A percentile compares a stretch with the other conserved stretches of the same genome.
These are phyloP conservation scores for Athene noctua DNA, from an alignment of 2,113 vertebrate genomes.

Conservation along the genomic window DNA sequence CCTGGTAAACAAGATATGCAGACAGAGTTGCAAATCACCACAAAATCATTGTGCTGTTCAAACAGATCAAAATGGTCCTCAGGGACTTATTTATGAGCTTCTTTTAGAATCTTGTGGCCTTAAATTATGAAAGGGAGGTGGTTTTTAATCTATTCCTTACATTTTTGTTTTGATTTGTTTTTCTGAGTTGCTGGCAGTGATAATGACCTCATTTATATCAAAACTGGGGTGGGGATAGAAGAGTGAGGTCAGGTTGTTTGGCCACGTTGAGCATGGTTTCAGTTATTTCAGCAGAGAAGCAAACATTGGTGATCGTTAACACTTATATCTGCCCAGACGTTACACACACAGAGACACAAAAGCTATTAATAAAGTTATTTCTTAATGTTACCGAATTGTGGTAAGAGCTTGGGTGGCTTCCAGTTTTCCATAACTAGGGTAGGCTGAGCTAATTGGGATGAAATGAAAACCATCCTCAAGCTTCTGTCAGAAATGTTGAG, in stretches of 20 bases:
- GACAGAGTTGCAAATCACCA: neutral
- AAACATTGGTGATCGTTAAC: neutral
- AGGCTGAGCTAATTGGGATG: neutral
- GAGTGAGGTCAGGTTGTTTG: neutral
- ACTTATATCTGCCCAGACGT: neutral
- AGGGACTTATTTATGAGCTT: constrained; percentile 1
- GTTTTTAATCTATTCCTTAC: neutral
- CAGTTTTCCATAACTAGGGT: neutral
- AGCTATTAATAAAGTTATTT: constrained; percentile 13
- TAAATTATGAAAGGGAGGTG: neutral
- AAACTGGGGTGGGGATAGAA: neutral
- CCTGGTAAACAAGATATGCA: constrained; percentile 4
- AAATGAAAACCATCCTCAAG: constrained; percentile 19
- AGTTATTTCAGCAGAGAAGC: neutral
- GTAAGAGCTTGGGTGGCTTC: neutral
- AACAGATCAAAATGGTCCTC: neutral
- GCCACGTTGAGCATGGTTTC: neutral
- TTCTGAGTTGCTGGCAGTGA: neutral
- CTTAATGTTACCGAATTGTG: neutral
- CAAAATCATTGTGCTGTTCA: neutral
- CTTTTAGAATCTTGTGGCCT: constrained; percentile 23
- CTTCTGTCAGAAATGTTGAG: neutral
- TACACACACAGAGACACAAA: neutral
- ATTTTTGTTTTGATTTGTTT: constrained; percentile 15
- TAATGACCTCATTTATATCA: neutral